These are phyloP conservation scores for Drosophila histrio DNA, from an alignment of 2,888 invertebrate genomes.

Conservation along the genomic window DNA sequence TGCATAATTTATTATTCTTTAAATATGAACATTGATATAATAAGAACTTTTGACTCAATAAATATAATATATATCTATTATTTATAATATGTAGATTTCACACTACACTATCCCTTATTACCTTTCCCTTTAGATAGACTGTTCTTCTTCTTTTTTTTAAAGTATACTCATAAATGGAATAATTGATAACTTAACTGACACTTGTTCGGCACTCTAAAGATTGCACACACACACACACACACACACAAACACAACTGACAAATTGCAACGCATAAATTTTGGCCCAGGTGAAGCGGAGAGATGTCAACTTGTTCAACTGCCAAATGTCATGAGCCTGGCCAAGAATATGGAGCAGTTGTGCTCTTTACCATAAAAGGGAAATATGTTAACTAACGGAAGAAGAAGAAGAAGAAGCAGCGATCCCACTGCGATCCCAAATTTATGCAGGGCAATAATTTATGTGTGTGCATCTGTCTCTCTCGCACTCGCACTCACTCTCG, in stretches of 20 bases:
- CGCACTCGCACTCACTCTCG: background rate
- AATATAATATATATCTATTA: no score
- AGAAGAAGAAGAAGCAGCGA: conserved; percentile 15
- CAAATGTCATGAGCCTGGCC: conserved; percentile 44
- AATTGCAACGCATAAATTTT: conserved; percentile 69
- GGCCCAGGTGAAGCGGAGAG: conserved; percentile 20
- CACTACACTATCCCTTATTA: background rate
- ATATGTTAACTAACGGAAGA: conserved; percentile 63
- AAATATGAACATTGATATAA: no score
- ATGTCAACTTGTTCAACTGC: conserved; percentile 59
- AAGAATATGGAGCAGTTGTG: conserved; percentile 62
- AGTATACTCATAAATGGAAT: background rate
- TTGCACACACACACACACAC: conserved; percentile 63
- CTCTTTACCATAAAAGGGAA: conserved; percentile 30
- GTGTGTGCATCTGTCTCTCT: background rate
- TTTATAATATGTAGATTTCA: no score
- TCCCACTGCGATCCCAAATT: conserved; percentile 48
- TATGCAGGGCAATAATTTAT: conserved; percentile 38
- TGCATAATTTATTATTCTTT: no score
- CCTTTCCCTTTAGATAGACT: background rate
- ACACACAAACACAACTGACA: conserved; percentile 72
- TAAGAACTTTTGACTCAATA: no score
- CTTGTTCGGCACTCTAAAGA: background rate
- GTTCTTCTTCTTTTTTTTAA: background rate
- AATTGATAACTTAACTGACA: conserved; percentile 1